A percentile compares a stretch with the other conserved stretches of the same genome.
These are phyloP conservation scores for Torymus auratus DNA, from an alignment of 2,888 invertebrate genomes.

Conservation along the genomic window DNA sequence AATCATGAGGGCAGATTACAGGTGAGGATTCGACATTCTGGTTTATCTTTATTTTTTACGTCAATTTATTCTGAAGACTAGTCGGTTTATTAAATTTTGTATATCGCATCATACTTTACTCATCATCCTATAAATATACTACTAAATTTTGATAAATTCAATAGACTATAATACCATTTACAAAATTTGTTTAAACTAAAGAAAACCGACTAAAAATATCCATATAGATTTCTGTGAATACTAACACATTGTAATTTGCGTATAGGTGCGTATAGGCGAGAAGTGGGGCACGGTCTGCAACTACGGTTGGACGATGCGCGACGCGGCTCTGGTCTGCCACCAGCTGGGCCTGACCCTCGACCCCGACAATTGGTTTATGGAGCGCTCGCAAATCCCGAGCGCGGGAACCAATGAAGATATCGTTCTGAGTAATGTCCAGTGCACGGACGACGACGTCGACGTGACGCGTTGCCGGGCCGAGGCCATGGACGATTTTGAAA, in stretches of 20 bases:
- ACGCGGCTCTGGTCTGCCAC: constrained; percentile 96
- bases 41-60: background rate
- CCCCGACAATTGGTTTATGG: constrained; percentile 93
- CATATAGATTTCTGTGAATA: too few relatives aligned
- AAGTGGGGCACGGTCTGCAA: constrained; percentile 99
- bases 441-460: constrained; percentile 93
- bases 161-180: too few relatives aligned
- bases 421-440: constrained; percentile 91
- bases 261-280: constrained; percentile 87
- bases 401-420: constrained; percentile 88
- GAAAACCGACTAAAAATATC: too few relatives aligned
- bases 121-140: too few relatives aligned
- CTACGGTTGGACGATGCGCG: constrained; percentile 94
- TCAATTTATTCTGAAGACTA: too few relatives aligned
- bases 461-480: constrained; percentile 92
- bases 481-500: constrained; percentile 86
- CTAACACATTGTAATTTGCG: background rate
- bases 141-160: too few relatives aligned
- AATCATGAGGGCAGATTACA: constrained; percentile 92
- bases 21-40: constrained; percentile 69
- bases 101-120: too few relatives aligned
- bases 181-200: too few relatives aligned
- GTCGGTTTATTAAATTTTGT: too few relatives aligned
- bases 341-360: constrained; percentile 95
- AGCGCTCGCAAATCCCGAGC: constrained; percentile 88